Base-by-base conservation (phyloP, 2,797 vertebrate species). In the Rhinella marina region DNA sequence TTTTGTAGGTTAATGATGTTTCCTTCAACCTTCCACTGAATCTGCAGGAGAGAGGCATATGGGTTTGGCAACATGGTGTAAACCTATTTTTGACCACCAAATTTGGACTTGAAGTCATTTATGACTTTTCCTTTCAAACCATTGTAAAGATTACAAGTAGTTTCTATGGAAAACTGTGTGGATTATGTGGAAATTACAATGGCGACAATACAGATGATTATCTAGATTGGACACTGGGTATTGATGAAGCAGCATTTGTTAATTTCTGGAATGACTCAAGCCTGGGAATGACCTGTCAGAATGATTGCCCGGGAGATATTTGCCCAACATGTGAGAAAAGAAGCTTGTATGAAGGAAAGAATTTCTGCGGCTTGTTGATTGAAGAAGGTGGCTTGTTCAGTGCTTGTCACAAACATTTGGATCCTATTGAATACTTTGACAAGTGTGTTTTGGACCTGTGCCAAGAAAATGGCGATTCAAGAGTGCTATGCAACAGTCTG, bases 1-100 rank as follows among this genome's bases (percentile, higher is more conserved):
- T 68, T 66, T 25, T 90, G 23, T 89, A 96, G 95, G 93, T 96
- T 64, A 87, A 95, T 73, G 90, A 92, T 73, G 92, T 92, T 88
- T 48, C 90, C 17, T n/a, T 93, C 23, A 94, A 93, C 81, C 91
- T 96, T 17, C 95, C 95, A 1, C 90, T 94, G 11, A 88, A 82
- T n/a, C 88, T 94, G 19, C 61, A 88, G 11, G 81, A 94, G 0
- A 92, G 92, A 4, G 92, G 86, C 16, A 32, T 96, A 50, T 91
- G 52, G 61, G 86, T 95, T 56, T 90, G 87, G 29, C 93, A 94
- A 6, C 57, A 82, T 17, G 87, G 87, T 2, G 2, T 57, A 5
- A 88, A 54, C 32, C 23, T 86, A 10, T 7, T 68, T 0, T 21
- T 88, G 11, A 57, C 14, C 7, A 62, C 83, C 0, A 7, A 12